Conservation (phyloP, 1,140 invertebrate species). For the Diploscapter pachys region DNA sequence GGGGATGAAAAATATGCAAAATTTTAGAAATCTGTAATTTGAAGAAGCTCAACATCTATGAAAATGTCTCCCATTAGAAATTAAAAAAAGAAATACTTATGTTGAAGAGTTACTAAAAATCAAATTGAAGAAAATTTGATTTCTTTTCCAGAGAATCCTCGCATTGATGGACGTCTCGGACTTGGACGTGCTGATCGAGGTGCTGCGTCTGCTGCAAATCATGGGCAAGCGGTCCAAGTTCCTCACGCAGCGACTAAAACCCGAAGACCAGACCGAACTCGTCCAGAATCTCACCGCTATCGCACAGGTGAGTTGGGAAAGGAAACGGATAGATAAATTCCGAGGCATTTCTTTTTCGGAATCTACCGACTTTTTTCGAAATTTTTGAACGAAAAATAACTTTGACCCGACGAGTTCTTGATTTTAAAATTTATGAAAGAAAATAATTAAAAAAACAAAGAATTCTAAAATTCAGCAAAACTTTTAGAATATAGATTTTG, state of each 20-base stretch:
- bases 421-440: background rate
- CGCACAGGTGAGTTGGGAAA: conserved; percentile 18
- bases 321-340: too few species aligned
- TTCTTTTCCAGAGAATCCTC: conserved; percentile 17
- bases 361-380: background rate
- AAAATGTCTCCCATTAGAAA: too few species aligned
- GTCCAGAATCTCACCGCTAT: conserved; percentile 25
- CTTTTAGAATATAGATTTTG: background rate
- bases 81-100: background rate
- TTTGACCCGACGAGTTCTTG: background rate
- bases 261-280: conserved; percentile 19
- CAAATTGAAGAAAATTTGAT: background rate
- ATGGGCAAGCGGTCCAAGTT: conserved; percentile 37
- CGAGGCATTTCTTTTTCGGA: background rate
- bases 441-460: background rate
- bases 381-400: background rate
- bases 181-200: conserved; percentile 25
- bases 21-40: background rate
- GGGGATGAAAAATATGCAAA: background rate
- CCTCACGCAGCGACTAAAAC: conserved; percentile 21
- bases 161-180: conserved; percentile 27
- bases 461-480: background rate
- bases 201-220: conserved; percentile 32
- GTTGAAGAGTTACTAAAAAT: background rate
- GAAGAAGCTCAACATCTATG: background rate